Evolutionary conservation across 2,113 vertebrate species (phyloP), one percentile per base, ranked within the genome.

Genomic region (Tragelaphus imberbis): DNA sequence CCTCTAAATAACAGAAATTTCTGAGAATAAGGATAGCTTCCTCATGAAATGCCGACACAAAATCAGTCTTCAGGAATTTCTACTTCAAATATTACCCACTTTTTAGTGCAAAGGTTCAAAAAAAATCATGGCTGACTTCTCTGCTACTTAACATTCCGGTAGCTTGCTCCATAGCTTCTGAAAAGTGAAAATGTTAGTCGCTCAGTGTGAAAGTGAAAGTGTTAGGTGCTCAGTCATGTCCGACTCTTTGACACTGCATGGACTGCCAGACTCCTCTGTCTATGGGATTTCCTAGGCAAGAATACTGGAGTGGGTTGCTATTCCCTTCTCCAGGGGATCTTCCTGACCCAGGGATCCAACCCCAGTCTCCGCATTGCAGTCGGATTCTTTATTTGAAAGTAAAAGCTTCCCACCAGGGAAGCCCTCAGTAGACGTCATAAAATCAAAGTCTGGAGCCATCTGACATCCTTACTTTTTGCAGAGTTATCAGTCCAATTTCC

Each of bases 121-220:
- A 90, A 81, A 90, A 84, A 77, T 63, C 55, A 86, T 3, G 5
- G 85, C 59, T 87, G 63, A 88, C n/a, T 90, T 95, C 56, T 56
- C 71, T 82, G 87, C n/a, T n/a, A 47, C 40, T 71, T 92, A 36
- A 87, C 75, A 96, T 80, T 96, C 65, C 63, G 95, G 82, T 23
- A 44, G 80, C 87, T 90, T 94, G 55, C 47, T 51, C 87, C 79
- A 63, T 0, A 36, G 58, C 36, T 93, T 86, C 36, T 86, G 71
- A 77, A 77, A 25, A 44, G 36, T 27, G 36, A 44, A 14, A 44
- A 14, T 44, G 40, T 77, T 40, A 40, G 68, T 75, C 0, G 5
- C 68, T 75, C 68, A 23, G 68, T 40, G 68, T 75, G 11, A 40
- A 3, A 40, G 10, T 71, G 5, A 40, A 40, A 75, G 68, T 75